Evolutionary conservation across 2,888 invertebrate genomes (phyloP).

Genomic region (Gerris lacustris): DNA sequence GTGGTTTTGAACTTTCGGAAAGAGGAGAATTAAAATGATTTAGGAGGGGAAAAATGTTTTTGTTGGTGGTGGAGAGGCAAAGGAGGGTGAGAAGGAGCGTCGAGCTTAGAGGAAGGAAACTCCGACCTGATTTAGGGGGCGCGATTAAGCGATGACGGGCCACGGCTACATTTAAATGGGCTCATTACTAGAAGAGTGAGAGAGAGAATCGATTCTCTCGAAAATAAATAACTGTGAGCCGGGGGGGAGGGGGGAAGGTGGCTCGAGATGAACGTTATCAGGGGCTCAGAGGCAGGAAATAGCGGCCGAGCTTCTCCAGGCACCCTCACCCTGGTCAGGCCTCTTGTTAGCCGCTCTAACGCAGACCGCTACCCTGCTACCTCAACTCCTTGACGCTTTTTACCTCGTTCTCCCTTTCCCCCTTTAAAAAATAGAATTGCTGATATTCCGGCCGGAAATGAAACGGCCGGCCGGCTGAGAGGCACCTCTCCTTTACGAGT

Average conservation of each 20-base stretch:
- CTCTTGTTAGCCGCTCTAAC: background rate
- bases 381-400: background rate
- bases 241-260: background rate
- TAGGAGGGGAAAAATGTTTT: background rate
- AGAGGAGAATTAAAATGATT: background rate
- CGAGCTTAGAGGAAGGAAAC: background rate
- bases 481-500: background rate
- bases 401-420: no score
- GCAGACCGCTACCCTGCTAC: background rate
- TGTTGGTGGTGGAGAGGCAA: background rate
- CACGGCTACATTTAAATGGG: conserved; percentile 5
- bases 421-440: no score
- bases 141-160: conserved; percentile 8
- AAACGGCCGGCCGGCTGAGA: no score
- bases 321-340: background rate
- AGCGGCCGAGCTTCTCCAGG: background rate
- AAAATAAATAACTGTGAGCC: background rate
- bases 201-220: conserved; percentile 1
- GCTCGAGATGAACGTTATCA: background rate
- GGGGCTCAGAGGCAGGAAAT: background rate
- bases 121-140: background rate
- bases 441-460: no score
- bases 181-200: background rate
- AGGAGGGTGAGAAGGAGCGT: no score
- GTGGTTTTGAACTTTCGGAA: background rate